Evolutionary conservation across 2,888 invertebrate genomes (phyloP), one percentile per base, ranked within the genome.

Genomic region (Leptodirus hochenwartii): DNA sequence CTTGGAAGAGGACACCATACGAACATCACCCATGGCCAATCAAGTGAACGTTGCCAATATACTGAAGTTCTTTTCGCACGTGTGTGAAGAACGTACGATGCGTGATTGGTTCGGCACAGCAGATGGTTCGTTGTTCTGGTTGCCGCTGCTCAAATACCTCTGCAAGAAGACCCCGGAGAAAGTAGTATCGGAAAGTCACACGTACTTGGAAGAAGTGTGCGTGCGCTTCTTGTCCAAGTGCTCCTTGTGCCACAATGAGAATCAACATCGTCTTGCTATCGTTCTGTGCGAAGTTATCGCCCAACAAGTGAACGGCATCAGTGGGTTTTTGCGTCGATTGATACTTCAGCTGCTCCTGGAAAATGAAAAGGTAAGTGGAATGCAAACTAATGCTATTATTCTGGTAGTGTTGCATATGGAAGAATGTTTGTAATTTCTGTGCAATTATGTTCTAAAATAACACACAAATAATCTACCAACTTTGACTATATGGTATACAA

Each of bases 71-170:
- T 74, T 87, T 46, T 71, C 78, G 0, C 73, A 78, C 37, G 66
- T 85, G 34, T 78, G 82, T 48, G 68, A 74, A 13, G 85, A 84
- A 44, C 73, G 75, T 12, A 64, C 70, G 38, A 73, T 88, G 62
- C 74, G 84, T 40, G 81, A 84, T 53, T 90, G 88, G 88, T 64
- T 90, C 26, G 88, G 88, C 9, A 69, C 70, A 1, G 56, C 63
- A 27, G 72, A 79, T 39, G 87, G 85, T 5, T 69, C 75, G 3
- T 62, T 67, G n/a, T 90, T 88, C 58, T 90, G 88, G 88, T 64
- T 73, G 26, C 79, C 82, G 3, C 58, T 90, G 36, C 61, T 90
- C 6, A 67, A 71, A 34, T 36, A 33, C 22, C 62, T 82, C 15
- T 80, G 80, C 48, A 67, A 47, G 30, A 47, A 47, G 29, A 47